phyloP scores from a whole-genome alignment of 2,113 vertebrate species.

The Ctenodactylus gundi region DNA sequence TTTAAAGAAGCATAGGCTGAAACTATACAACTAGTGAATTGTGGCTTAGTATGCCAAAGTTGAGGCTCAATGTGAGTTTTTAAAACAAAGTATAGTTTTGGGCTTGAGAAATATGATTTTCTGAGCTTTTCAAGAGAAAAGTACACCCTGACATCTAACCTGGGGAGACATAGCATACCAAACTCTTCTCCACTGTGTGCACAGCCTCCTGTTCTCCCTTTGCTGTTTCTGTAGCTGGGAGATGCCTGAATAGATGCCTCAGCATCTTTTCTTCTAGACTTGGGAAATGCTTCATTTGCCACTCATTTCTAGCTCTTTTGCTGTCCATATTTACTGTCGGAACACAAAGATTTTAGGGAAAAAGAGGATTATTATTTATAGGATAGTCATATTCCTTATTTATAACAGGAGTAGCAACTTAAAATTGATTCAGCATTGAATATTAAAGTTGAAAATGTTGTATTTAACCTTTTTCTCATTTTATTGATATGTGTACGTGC shows the following conservation, averaged over 20 bases:
- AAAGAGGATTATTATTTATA: background rate
- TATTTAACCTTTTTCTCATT: too few relatives aligned
- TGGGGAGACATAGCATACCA: background rate
- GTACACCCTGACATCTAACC: constrained; percentile 3
- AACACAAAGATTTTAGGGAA: constrained; percentile 26
- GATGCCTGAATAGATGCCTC: background rate
- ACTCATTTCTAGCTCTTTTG: background rate
- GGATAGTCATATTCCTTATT: background rate
- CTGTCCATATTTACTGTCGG: background rate
- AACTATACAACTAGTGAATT: background rate
- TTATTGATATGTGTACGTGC: too few relatives aligned
- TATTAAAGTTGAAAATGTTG: background rate
- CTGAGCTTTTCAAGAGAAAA: background rate
- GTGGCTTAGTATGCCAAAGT: background rate
- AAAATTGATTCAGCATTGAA: background rate
- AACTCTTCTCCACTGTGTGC: background rate
- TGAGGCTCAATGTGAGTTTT: constrained; percentile 28
- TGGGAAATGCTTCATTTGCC: background rate
- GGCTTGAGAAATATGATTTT: background rate
- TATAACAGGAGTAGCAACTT: constrained; percentile 9
- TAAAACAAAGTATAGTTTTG: constrained; percentile 4
- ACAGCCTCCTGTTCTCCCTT: background rate
- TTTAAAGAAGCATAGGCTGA: background rate
- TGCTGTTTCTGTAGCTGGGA: background rate
- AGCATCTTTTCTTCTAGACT: background rate